Conservation (phyloP, 30 jellyfish, hydroid and myxozoan genomes). For the Morbakka virulenta region DNA sequence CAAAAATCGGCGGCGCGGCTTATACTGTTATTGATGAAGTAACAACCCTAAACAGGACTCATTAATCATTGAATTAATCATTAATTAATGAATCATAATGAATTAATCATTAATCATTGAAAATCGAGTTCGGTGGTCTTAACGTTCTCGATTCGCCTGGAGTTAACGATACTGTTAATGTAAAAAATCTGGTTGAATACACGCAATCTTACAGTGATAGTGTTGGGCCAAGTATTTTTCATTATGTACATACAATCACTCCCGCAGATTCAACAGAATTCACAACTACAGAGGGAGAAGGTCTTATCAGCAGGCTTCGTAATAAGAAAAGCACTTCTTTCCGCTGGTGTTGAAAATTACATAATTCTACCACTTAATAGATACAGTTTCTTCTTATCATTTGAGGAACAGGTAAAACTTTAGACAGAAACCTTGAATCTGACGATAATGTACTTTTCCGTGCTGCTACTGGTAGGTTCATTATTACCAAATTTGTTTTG, state of each 20-base stretch:
- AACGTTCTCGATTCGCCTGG: conserved; percentile 15
- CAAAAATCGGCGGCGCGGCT: too few relatives aligned
- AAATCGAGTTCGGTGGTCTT: conserved; percentile 11
- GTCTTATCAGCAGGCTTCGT: conserved; percentile 26
- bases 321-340: conserved; percentile 26
- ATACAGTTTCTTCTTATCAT: conserved; percentile 10
- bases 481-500: conserved; percentile 8
- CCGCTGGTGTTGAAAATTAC: conserved; percentile 10
- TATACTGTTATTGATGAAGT: too few relatives aligned
- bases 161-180: conserved; percentile 9
- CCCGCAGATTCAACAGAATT: neutral
- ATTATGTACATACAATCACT: conserved; percentile 12
- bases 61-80: too few relatives aligned
- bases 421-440: conserved; percentile 3
- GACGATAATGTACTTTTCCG: conserved; percentile 28
- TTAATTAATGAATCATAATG: too few relatives aligned
- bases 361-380: too few relatives aligned
- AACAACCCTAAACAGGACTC: too few relatives aligned
- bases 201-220: conserved; percentile 14
- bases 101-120: too few relatives aligned
- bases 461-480: conserved; percentile 6
- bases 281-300: neutral
- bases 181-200: conserved; percentile 13
- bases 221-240: conserved; percentile 17
- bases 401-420: conserved; percentile 7